These are phyloP conservation scores for Dinomys branickii DNA, from an alignment of 2,113 vertebrate genomes.

Conservation along the genomic window DNA sequence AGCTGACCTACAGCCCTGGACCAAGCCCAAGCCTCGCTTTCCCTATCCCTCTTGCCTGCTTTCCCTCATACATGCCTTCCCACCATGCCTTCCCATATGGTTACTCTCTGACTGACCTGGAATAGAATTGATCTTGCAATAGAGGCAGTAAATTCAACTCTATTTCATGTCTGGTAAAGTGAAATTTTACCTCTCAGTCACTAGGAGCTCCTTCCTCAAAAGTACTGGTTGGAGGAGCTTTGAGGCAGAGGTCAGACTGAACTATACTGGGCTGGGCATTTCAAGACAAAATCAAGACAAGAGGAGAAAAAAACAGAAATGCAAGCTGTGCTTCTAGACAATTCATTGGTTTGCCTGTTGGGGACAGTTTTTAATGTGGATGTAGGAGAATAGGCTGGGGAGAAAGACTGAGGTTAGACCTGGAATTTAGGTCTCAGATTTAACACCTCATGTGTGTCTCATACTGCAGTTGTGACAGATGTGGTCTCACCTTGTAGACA, in stretches of 20 bases:
- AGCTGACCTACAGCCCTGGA: neutral
- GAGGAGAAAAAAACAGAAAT: neutral
- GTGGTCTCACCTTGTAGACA: neutral
- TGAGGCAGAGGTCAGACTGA: neutral
- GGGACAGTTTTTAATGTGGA: neutral
- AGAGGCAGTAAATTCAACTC: neutral
- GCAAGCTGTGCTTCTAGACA: neutral
- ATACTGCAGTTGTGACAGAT: neutral
- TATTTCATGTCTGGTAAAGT: neutral
- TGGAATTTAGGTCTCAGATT: neutral
- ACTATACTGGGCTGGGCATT: neutral
- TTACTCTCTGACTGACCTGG: neutral
- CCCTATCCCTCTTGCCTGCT: neutral
- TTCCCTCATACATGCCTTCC: neutral
- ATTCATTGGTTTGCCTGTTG: neutral
- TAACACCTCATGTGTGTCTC: neutral
- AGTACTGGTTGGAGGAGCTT: neutral
- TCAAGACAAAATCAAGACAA: neutral
- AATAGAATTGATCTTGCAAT: neutral
- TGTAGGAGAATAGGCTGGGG: neutral
- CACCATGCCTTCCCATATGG: rapidly evolving
- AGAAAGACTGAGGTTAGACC: neutral
- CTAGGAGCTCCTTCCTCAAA: neutral
- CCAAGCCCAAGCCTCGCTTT: neutral
- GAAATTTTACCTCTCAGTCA: neutral